Conservation (phyloP, 2,888 invertebrate genomes). For the Chironomus tentans region DNA sequence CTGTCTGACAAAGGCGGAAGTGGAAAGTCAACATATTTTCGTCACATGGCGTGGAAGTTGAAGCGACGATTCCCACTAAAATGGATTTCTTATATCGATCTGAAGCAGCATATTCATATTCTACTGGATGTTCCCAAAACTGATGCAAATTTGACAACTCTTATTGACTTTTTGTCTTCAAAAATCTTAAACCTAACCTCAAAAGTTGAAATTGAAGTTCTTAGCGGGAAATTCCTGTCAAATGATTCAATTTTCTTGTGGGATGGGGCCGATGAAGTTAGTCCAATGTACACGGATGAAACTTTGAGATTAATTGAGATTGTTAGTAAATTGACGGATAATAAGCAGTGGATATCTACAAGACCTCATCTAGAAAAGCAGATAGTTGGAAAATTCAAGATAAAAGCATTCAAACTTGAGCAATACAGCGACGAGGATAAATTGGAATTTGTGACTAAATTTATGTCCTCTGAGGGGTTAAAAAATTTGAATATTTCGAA, state of each 20-base stretch:
- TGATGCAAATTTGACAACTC: neutral
- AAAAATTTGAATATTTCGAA: neutral
- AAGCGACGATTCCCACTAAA: neutral
- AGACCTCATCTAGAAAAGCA: neutral
- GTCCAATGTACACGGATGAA: neutral
- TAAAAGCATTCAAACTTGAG: neutral
- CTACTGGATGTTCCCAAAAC: neutral
- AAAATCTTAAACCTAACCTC: neutral
- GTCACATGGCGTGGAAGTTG: neutral
- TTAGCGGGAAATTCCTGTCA: neutral
- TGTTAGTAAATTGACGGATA: neutral
- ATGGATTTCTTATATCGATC: neutral
- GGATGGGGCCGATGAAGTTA: neutral
- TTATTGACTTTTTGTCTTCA: neutral
- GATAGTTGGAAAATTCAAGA: neutral
- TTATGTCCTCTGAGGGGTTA: neutral
- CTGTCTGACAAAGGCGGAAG: neutral
- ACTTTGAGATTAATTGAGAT: neutral
- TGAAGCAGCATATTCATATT: neutral
- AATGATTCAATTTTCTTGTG: neutral
- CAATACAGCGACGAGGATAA: neutral
- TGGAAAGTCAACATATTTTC: neutral
- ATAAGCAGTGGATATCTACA: neutral
- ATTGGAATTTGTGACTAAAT: neutral
- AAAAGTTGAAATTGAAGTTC: neutral